Base-by-base conservation (phyloP, 2,888 invertebrate genomes). In the Euplagia quadripunctaria region DNA sequence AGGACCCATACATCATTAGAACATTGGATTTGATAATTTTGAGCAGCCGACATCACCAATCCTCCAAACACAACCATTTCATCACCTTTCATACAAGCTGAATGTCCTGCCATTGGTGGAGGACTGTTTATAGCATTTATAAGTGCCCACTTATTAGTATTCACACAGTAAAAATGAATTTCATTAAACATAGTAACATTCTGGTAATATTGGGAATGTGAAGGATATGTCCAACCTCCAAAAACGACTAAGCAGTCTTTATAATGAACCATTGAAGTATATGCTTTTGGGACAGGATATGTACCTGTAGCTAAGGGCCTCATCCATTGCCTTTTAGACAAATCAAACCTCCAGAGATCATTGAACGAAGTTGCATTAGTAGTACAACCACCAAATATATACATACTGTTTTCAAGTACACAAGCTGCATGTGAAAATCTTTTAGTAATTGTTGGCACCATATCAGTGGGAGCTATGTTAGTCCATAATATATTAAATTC, bases 231-330 rank as follows among this genome's bases (percentile, higher is more conserved):
- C 98, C 99, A 99, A 9, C 99, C 99, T 64, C 99, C 99, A 96
- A 99, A 99, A 71, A 99, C 95, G 78, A 98, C 96, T 81, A 99
- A 96, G 81, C 96, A 97, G 86, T 98, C 97, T 84, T 97, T 97
- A 94, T 99, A 98, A 81, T 97, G 96, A n/a, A 99, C 97, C 97
- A 99, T 97, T 31, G 98, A 98, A 52, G 99, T 98, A 90, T 99
- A 99, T 70, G 99, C 99, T 94, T 99, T 99, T 0, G 99, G 99
- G 7, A 99, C 98, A 12, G 99, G 99, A 95, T 99, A 99, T 68
- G 97, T 98, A 55, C 96, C 99, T 93, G 97, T 97, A 6, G 98
- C 97, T 65, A 98, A 93, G 0, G 98, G 98, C 81, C 98, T 96
- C 41, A 98, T 96, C 99, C 99, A 99, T 82, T 97, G 96, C 85